Conservation (phyloP, 2,797 vertebrate genomes). For the Chelmon rostratus region DNA sequence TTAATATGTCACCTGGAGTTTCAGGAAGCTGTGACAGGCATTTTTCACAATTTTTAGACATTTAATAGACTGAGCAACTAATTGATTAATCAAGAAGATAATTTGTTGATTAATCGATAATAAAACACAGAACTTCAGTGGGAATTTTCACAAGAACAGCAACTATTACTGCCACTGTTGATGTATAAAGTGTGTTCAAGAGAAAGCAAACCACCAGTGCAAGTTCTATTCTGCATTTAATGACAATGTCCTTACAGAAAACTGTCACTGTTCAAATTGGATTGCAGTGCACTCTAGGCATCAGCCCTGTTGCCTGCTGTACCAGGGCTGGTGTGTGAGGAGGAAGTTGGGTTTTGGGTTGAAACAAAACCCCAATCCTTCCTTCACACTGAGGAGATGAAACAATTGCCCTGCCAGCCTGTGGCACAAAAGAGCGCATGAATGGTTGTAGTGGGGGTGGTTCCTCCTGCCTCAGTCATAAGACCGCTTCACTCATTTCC, state of each 20-base stretch:
- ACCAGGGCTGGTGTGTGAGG: not conserved
- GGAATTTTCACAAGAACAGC: not conserved
- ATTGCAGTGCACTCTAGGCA: not conserved
- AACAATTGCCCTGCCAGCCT: not conserved
- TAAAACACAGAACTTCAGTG: not conserved
- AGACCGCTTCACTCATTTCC: slow-evolving; percentile 82
- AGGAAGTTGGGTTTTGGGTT: slow-evolving; percentile 27
- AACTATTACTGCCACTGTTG: not conserved
- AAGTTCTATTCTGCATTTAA: not conserved
- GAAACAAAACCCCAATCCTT: not conserved
- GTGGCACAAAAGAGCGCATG: slow-evolving; percentile 25
- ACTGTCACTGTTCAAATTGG: not conserved
- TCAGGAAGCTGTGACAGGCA: not conserved
- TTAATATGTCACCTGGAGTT: not conserved
- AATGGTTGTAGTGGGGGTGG: slow-evolving; percentile 42
- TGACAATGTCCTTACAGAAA: not conserved
- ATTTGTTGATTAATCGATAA: not conserved
- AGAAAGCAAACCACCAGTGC: not conserved
- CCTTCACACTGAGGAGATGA: not conserved
- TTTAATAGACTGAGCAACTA: not conserved
- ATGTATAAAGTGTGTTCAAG: not conserved
- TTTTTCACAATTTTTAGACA: not conserved
- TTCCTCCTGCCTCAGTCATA: slow-evolving; percentile 79
- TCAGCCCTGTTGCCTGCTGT: not conserved
- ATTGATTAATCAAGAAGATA: not conserved